These are phyloP conservation scores for Actias luna DNA, from an alignment of 2,888 invertebrate genomes.

Conservation along the genomic window DNA sequence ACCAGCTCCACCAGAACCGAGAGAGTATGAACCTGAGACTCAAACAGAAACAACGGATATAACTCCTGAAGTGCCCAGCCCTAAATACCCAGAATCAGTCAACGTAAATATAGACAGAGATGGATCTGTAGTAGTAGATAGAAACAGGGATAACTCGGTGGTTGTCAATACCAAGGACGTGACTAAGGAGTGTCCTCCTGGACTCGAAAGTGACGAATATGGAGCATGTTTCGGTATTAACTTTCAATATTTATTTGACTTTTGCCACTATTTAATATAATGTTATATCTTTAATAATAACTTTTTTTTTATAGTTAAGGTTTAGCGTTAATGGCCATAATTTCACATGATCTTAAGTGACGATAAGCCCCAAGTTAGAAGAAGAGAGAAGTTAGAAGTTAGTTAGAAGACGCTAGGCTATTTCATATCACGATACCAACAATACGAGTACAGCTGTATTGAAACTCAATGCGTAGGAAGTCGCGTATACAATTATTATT, in stretches of 20 bases:
- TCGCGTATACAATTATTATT: no score
- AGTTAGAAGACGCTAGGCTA: no score
- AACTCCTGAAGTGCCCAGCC: slow-evolving; percentile 29
- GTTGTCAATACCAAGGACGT: slow-evolving; percentile 45
- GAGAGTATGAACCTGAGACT: slow-evolving; percentile 12
- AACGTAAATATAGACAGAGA: slow-evolving; percentile 44
- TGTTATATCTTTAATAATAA: no score
- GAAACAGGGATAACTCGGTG: slow-evolving; percentile 49
- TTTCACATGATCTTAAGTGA: no score
- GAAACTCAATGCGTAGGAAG: no score
- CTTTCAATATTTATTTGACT: slow-evolving; percentile 22
- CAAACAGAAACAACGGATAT: slow-evolving; percentile 31
- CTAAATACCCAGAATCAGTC: slow-evolving; percentile 42
- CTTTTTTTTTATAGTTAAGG: no score
- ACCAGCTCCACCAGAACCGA: background rate
- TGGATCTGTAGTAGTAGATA: slow-evolving; percentile 43
- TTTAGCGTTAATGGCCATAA: no score
- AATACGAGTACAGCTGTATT: no score
- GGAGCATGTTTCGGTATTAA: slow-evolving; percentile 82
- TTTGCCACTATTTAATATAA: no score
- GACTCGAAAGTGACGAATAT: slow-evolving; percentile 77
- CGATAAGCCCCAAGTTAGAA: no score
- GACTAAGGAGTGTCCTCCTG: slow-evolving; percentile 59
- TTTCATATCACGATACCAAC: no score
- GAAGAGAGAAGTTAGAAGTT: no score